Evolutionary conservation across 2,113 vertebrate genomes (phyloP), one percentile per base, ranked within the genome.

Genomic region (Athene cunicularia): DNA sequence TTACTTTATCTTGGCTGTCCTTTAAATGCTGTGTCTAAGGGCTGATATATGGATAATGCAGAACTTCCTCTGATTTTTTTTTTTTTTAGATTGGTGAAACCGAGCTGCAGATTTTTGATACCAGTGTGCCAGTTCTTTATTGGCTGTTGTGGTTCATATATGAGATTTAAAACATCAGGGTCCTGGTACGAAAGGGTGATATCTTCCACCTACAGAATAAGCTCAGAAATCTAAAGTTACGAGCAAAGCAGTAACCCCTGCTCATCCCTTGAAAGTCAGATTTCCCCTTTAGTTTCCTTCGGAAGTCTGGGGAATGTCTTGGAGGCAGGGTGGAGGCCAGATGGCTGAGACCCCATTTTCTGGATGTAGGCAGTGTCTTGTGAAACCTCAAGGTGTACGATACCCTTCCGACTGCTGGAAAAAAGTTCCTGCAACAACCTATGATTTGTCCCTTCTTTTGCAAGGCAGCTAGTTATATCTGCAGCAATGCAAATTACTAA

Each of bases 61-160:
- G 50, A 72, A n/a, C 22, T 79, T 83, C 10, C 5, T 45, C n/a
- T 74, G 50, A 55, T 12, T 14, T 26, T 39, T 39, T 62, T 39
- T 62, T 35, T 45, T 77, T 84, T 35, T 45, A n/a, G 35, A 5
- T 47, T 63, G 20, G 23, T 82, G 60, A 82, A 85, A n/a, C 28
- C 1, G 8, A 82, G 30, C 26, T 64, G 37, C 32, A 37, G 43
- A 24, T 53, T 75, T 82, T 49, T 75, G 47, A 26, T 58, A 37
- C 21, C 6, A 27, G 14, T 12, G 33, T 64, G 24, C 35, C 27
- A 23, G 30, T 41, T 92, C n/a, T 79, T 84, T 35, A 26, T 92
- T 1, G 1, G 37, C 14, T 77, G 22, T n/a, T 0, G 0, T 49
- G n/a, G 4, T 21, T 88, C 6, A 5, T 49, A 8, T 19, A 10